Evolutionary conservation across 2,113 vertebrate genomes (phyloP), one percentile per base, ranked within the genome.

Genomic region (Heterochromis multidens): DNA sequence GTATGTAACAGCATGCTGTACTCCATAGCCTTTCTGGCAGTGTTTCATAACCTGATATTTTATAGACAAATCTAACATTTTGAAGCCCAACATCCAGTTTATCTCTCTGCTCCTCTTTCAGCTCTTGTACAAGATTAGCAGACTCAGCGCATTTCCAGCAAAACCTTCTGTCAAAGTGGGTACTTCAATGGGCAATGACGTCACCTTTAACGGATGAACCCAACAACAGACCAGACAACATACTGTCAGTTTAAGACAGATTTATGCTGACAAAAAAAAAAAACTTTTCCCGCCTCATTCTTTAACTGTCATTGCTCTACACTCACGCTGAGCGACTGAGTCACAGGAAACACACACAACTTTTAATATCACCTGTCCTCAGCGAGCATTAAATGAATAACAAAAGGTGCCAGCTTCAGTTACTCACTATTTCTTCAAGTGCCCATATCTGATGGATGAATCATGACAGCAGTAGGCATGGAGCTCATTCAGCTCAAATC

Each of bases 141-240:
- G 72, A 92, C 94, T 96, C 97, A 97, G 96, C 96, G 92, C 87
- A 94, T 94, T 90, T 89, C 84, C 92, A 89, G 86, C 80, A 89
- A 94, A 95, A 95, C 95, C 96, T 93, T 93, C 91, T 91, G 92
- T 95, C 95, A 94, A 25, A 62, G 56, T 46, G 83, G 61, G 91
- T 87, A 78, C 93, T 80, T 94, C 96, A 95, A 95, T 93, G 96
- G 96, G 95, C 94, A 94, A 96, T 98, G 97, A 99, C 97, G 96
- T 98, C 96, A 98, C 93, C 95, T 91, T 35, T 82, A 89, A 94
- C 81, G 87, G 91, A 89, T 81, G 89, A 93, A 90, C 86, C 91
- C 93, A 82, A 85, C 83, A 93, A 84, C 67, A 67, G 77, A 87
- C 57, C 56, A 16, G 67, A 61, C 82, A 86, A 82, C 83, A 89